Base-by-base conservation (phyloP, 2,797 vertebrate species). In the Antrozous pallidus region DNA sequence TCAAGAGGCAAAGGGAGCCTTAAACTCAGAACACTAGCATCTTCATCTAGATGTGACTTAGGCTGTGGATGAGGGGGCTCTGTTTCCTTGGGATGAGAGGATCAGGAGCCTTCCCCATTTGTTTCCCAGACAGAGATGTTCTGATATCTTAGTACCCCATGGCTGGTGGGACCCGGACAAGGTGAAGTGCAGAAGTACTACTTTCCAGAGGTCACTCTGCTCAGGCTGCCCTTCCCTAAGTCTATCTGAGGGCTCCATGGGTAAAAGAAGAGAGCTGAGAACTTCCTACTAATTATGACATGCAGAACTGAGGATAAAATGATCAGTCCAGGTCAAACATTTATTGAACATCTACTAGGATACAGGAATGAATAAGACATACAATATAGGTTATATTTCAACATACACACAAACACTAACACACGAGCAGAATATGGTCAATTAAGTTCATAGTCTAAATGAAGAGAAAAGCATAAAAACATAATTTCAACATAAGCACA, bases 401-500 rank as follows among this genome's bases (percentile, higher is more conserved):
- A 82, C 24, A 73, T 24, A 90, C 22, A 84, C 5, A 91, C 14
- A 85, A 49, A 49, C 4, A 69, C 8, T 42, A 22, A 80, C 28
- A 73, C 12, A 38, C 28, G 69, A 40, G 17, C 65, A 95, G 45
- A 91, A 61, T 28, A 69, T 33, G 36, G 22, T 84, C 45, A 93
- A 51, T 49, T 49, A 86, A 89, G 65, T 16, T 78, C 63, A 94
- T 0, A 74, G 22, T 92, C 24, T 79, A 90, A 92, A 75, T 47
- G 26, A 93, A 86, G 14, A 93, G 36, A 87, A 67, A 91, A 88
- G 9, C 79, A 85, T 33, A 85, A 88, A 82, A 65, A 86, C 18
- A n/a, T 10, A n/a, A 65, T 77, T 86, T 89, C 61, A 89, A 38
- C 42, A 84, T 1, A 67, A 67, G 17, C 28, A 69, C 5, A 24